These are phyloP conservation scores for Muscicapa striata DNA, from an alignment of 2,797 vertebrate genomes.

Conservation along the genomic window DNA sequence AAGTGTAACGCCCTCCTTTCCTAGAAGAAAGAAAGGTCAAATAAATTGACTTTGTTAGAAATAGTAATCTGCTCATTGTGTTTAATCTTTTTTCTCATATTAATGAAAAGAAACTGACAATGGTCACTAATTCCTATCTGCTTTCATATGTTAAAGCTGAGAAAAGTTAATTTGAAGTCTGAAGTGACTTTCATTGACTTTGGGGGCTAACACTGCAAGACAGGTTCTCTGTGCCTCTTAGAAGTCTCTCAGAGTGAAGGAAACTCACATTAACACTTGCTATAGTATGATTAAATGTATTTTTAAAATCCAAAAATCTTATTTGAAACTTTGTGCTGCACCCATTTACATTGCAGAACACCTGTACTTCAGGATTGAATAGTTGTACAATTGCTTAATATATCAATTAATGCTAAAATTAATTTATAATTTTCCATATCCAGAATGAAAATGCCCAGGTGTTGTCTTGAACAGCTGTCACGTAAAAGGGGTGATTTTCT, in stretches of 20 bases:
- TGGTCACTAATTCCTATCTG: constrained; percentile 46
- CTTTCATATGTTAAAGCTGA: constrained; percentile 29
- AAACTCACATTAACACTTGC: not conserved
- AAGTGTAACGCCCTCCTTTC: not conserved
- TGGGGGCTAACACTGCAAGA: not conserved
- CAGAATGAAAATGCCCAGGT: constrained; percentile 40
- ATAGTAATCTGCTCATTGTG: constrained; percentile 57
- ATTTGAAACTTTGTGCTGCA: not conserved
- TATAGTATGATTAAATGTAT: not conserved
- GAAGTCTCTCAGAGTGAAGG: not conserved
- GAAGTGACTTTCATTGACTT: constrained; percentile 17
- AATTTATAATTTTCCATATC: constrained; percentile 42
- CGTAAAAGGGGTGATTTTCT: not conserved
- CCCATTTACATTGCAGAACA: not conserved
- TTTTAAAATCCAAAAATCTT: not conserved
- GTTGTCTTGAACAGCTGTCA: constrained; percentile 32
- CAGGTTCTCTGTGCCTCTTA: not conserved
- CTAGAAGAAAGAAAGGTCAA: constrained; percentile 58
- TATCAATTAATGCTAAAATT: constrained; percentile 10
- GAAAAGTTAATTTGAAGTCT: constrained; percentile 33
- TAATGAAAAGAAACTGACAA: constrained; percentile 52
- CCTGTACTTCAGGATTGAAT: not conserved
- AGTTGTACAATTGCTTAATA: not conserved
- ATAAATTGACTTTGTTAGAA: constrained; percentile 62
- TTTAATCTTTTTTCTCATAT: constrained; percentile 58